Conservation (phyloP, 2,888 invertebrate genomes). For the Chydorus sphaericus region DNA sequence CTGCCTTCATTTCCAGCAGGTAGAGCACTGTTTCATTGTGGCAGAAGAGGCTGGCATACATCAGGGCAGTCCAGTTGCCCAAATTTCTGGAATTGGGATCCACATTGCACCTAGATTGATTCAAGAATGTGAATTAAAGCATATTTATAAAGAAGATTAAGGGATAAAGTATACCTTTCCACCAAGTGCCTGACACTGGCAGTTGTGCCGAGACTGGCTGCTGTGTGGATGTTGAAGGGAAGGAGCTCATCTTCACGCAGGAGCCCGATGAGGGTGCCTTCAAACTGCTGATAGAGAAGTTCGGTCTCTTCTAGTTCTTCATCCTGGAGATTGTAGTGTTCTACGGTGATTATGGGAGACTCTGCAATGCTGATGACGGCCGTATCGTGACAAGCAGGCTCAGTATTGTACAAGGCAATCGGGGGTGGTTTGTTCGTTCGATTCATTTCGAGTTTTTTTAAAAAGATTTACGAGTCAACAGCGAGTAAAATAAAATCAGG, state of each 20-base stretch:
- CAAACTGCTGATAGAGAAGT: constrained; percentile 1
- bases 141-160: too few relatives aligned
- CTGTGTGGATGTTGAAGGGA: constrained; percentile 6
- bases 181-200: constrained; percentile 3
- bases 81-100: constrained; percentile 1
- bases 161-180: neutral
- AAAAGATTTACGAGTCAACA: too few relatives aligned
- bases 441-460: too few relatives aligned
- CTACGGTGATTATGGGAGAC: neutral
- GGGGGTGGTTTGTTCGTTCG: too few relatives aligned
- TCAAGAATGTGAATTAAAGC: neutral
- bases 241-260: constrained; percentile 7
- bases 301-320: neutral
- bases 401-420: too few relatives aligned
- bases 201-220: constrained; percentile 11
- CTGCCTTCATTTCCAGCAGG: constrained; percentile 4
- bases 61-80: constrained; percentile 11
- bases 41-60: constrained; percentile 11
- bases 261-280: neutral
- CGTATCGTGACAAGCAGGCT: too few relatives aligned
- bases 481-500: too few relatives aligned
- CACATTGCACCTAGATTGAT: neutral
- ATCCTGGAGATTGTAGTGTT: neutral
- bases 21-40: constrained; percentile 5
- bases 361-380: neutral